Evolutionary conservation across 2,888 invertebrate species (phyloP).

Genomic region (Conomelus anceps): DNA sequence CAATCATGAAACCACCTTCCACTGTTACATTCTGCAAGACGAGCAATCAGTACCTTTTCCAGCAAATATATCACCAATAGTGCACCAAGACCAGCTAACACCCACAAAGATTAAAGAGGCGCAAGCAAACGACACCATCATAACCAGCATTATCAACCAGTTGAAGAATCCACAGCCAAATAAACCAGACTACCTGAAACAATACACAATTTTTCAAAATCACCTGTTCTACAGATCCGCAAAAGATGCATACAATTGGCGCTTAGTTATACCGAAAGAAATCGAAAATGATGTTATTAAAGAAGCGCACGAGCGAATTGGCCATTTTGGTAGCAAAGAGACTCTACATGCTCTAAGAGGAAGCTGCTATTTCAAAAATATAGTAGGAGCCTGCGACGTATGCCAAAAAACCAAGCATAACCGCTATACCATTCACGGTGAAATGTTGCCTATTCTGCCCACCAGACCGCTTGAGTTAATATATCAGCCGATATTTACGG

Average conservation of each 20-base stretch:
- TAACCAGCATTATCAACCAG: too few species aligned
- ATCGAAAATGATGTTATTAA: not conserved
- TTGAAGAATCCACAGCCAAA: too few species aligned
- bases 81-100: not conserved
- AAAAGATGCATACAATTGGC: not conserved
- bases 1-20: not conserved
- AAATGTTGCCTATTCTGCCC: not conserved
- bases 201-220: not conserved
- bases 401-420: not conserved
- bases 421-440: not conserved
- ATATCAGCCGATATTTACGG: not conserved
- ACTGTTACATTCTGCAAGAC: not conserved
- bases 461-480: not conserved
- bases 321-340: not conserved
- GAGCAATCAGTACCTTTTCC: too few species aligned
- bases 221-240: not conserved
- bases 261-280: not conserved
- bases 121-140: too few species aligned
- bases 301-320: not conserved
- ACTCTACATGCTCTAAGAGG: not conserved
- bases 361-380: not conserved
- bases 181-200: too few species aligned
- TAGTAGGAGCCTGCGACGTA: not conserved
- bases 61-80: too few species aligned
- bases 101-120: too few species aligned